Percentiles rank a stretch among this genome's conserved stretches.
These are phyloP conservation scores for Eublepharis macularius DNA, from an alignment of 2,113 vertebrate species.

Conservation along the genomic window DNA sequence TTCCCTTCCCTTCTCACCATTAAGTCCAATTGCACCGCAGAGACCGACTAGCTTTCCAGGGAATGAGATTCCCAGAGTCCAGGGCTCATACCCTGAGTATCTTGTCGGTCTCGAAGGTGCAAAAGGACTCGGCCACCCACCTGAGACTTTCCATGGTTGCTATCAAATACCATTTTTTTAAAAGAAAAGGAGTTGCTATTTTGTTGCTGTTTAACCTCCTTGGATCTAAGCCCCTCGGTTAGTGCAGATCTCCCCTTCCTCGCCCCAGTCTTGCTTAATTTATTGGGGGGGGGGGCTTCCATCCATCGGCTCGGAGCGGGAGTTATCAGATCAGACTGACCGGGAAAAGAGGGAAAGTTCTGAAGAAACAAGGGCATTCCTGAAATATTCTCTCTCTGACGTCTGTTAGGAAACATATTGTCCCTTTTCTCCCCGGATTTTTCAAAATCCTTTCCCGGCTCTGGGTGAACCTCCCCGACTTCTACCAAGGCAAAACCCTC, in stretches of 20 bases:
- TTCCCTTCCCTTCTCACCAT: too few relatives aligned
- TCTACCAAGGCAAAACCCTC: neutral
- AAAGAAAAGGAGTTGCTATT: too few relatives aligned
- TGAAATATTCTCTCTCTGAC: neutral
- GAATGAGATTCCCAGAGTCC: too few relatives aligned
- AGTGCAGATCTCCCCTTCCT: neutral
- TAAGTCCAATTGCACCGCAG: too few relatives aligned
- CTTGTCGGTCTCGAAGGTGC: too few relatives aligned
- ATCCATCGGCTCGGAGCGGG: too few relatives aligned
- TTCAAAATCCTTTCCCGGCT: neutral
- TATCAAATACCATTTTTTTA: too few relatives aligned
- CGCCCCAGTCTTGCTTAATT: neutral
- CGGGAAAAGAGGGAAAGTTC: too few relatives aligned
- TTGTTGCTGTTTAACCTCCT: neutral
- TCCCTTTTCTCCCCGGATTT: neutral
- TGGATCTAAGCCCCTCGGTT: neutral
- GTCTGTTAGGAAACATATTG: slow-evolving; percentile 15
- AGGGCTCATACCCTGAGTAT: too few relatives aligned
- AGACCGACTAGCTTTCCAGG: too few relatives aligned
- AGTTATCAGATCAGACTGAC: neutral
- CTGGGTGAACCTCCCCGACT: neutral
- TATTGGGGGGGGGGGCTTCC: fast-evolving
- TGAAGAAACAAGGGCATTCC: neutral
- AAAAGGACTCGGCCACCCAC: too few relatives aligned
- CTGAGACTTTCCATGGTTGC: too few relatives aligned